phyloP scores from a whole-genome alignment of 92 coral and sea anemone species.

The Pocillopora grandis region DNA sequence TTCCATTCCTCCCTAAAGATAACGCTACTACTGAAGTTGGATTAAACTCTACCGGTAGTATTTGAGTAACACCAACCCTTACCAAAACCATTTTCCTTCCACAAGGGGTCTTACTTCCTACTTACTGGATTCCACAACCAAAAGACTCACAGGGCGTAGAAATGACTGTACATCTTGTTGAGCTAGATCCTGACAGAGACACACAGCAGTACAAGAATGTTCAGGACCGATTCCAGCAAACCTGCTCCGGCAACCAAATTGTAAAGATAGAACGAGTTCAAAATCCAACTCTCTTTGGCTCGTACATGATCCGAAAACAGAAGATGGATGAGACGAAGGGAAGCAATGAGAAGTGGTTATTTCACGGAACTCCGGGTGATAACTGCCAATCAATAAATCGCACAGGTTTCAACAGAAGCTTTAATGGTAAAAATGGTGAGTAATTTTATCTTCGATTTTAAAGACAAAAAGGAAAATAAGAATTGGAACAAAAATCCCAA shows the following conservation, averaged over 20 bases:
- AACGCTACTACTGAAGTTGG: no score
- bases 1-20: no score
- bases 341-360: conserved; percentile 69
- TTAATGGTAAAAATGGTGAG: conserved; percentile 67
- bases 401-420: conserved; percentile 77
- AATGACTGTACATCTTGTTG: conserved; percentile 47
- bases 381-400: conserved; percentile 57
- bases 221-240: conserved; percentile 16
- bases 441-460: background rate
- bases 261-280: conserved; percentile 76
- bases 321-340: conserved; percentile 74
- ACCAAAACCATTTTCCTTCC: background rate
- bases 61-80: no score
- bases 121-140: conserved; percentile 80
- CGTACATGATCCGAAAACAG: conserved; percentile 60
- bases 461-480: no score
- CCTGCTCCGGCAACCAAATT: conserved; percentile 30
- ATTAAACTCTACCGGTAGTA: no score
- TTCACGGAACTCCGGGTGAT: conserved; percentile 68
- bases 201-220: conserved; percentile 52
- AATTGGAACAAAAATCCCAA: no score
- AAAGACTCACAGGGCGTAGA: conserved; percentile 54
- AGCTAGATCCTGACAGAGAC: conserved; percentile 52
- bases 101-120: conserved; percentile 54
- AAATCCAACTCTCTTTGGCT: conserved; percentile 63